phyloP scores from a whole-genome alignment of 2,888 invertebrate genomes.

The Quadroppia sp. region DNA sequence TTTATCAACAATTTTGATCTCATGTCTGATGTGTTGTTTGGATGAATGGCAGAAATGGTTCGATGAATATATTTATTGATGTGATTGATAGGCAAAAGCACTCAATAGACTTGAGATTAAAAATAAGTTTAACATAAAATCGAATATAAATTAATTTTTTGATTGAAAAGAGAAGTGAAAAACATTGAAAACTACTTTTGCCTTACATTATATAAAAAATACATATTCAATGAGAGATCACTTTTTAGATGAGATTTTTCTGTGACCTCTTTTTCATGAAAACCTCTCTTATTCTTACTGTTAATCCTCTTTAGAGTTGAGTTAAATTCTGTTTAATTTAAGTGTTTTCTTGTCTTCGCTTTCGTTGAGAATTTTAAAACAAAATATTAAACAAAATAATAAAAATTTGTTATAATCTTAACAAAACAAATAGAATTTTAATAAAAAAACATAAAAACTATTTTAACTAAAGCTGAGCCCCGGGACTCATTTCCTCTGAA shows the following conservation, averaged over 20 bases:
- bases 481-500: constrained; percentile 24
- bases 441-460: constrained; percentile 2
- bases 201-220: neutral
- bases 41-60: neutral
- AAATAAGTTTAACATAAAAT: neutral
- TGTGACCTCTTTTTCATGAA: neutral
- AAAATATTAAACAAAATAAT: constrained; percentile 2
- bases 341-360: neutral
- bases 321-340: neutral
- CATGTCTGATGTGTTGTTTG: no score
- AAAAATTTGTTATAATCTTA: neutral
- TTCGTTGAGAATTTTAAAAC: constrained; percentile 3
- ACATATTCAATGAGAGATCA: neutral
- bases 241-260: neutral
- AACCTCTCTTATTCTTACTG: no score
- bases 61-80: neutral
- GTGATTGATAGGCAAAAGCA: constrained; percentile 10
- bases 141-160: constrained; percentile 28
- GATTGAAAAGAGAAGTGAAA: neutral
- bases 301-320: neutral
- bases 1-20: no score
- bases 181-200: neutral
- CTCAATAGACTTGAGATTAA: constrained; percentile 10
- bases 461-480: constrained; percentile 33
- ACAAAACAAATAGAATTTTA: neutral